These are phyloP conservation scores for Varanus salvator DNA, from an alignment of 2,113 vertebrate genomes.

Conservation along the genomic window DNA sequence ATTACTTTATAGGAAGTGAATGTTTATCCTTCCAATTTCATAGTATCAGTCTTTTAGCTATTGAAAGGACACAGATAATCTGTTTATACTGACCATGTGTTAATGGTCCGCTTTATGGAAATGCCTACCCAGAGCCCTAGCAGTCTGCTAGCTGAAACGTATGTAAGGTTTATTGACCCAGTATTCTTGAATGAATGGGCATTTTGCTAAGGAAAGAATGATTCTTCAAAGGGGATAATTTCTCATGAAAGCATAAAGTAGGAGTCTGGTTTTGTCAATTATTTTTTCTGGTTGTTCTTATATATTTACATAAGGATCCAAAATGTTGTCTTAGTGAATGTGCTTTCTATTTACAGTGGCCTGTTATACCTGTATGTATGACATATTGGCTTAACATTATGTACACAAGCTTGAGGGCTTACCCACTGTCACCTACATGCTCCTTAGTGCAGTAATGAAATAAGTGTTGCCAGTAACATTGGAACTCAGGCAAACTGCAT, in stretches of 20 bases:
- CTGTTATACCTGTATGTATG: neutral
- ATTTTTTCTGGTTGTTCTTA: neutral
- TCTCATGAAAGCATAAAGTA: neutral
- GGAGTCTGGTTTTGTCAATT: neutral
- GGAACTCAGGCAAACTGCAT: too few species aligned
- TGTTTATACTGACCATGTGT: too few species aligned
- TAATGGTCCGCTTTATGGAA: too few species aligned
- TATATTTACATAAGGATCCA: neutral
- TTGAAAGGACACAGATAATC: too few species aligned
- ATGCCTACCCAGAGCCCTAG: neutral
- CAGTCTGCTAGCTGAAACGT: neutral
- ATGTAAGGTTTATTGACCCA: neutral
- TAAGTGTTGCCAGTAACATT: too few species aligned
- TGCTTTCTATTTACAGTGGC: neutral
- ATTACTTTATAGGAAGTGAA: too few species aligned
- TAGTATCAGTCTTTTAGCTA: too few species aligned
- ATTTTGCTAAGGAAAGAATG: neutral
- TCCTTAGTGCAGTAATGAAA: too few species aligned
- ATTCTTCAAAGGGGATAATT: neutral
- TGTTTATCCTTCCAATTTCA: too few species aligned
- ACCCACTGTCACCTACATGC: too few species aligned
- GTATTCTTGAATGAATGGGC: neutral
- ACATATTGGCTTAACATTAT: too few species aligned
- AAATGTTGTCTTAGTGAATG: neutral
- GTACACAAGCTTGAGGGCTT: too few species aligned